These are phyloP conservation scores for Falco cherrug DNA, from an alignment of 2,797 vertebrate genomes.

Conservation along the genomic window DNA sequence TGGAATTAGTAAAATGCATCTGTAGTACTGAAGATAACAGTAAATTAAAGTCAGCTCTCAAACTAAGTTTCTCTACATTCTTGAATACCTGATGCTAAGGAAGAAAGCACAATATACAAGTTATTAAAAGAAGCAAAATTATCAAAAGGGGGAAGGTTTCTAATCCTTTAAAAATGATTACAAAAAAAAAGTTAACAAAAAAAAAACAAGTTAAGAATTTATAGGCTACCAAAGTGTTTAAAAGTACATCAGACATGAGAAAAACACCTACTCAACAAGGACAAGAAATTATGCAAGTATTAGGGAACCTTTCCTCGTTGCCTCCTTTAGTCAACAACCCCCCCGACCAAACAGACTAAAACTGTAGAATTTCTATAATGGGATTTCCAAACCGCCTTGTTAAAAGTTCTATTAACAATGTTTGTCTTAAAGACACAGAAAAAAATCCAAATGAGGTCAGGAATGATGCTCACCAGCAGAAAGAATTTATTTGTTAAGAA, in stretches of 20 bases:
- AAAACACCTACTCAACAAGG: background rate
- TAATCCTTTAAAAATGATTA: background rate
- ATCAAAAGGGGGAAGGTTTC: background rate
- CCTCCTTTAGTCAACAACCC: background rate
- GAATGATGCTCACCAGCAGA: background rate
- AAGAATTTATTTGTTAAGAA: background rate
- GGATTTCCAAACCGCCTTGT: background rate
- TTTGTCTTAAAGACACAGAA: background rate
- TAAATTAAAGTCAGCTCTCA: background rate
- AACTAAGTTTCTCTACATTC: background rate
- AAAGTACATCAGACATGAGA: background rate
- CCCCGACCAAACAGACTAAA: background rate
- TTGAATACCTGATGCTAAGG: background rate
- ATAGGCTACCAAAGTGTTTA: background rate
- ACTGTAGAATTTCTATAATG: background rate
- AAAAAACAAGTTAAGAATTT: background rate
- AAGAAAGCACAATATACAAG: background rate
- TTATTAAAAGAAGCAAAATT: background rate
- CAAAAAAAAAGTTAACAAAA: background rate
- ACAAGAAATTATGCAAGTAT: background rate
- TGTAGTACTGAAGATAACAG: constrained; percentile 87
- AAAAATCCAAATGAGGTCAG: background rate
- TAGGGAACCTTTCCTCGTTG: background rate
- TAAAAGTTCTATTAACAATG: background rate
- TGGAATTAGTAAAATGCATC: constrained; percentile 94